Evolutionary conservation across 2,797 vertebrate genomes (phyloP), one percentile per base, ranked within the genome.

Genomic region (Anableps anableps): DNA sequence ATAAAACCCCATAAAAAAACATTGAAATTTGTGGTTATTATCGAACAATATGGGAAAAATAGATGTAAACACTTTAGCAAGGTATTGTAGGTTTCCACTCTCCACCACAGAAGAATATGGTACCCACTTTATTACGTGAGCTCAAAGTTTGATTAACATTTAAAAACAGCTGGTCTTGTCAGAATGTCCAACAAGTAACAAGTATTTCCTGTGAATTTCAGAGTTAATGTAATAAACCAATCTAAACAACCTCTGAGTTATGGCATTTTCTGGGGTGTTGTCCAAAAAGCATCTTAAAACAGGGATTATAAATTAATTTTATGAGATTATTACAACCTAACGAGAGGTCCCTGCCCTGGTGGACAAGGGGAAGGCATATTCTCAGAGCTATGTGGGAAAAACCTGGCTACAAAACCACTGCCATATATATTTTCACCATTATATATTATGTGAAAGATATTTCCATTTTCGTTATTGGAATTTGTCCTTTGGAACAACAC

Each of bases 271-370:
- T 75, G 76, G 79, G 72, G 55, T 36, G 0, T 9, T 74, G 23
- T 74, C 74, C 80, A 85, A 81, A 78, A 85, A 73, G n/a, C 76
- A 76, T 79, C 45, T 51, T 76, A 60, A 77, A 41, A 62, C 71
- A 72, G 60, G 45, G 50, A 75, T 58, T 41, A 29, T 85, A 72
- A 75, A 82, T 72, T 60, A 13, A 26, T 79, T 82, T 73, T 62
- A 79, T 71, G 17, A 64, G 50, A 81, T 60, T 9, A 76, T 71
- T 62, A 51, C 70, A 74, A 53, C 58, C 72, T 76, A 85, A 81
- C 2, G 36, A 41, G 43, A 8, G 23, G 34, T 76, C 60, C 21
- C 14, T 47, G 70, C 45, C n/a, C 26, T 58, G 1, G n/a, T 19
- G 34, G 36, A 47, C 21, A 70, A 72, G 55, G 50, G 38, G 21